Conservation (phyloP, 2,797 vertebrate genomes). For the Peromyscus melanophrys region DNA sequence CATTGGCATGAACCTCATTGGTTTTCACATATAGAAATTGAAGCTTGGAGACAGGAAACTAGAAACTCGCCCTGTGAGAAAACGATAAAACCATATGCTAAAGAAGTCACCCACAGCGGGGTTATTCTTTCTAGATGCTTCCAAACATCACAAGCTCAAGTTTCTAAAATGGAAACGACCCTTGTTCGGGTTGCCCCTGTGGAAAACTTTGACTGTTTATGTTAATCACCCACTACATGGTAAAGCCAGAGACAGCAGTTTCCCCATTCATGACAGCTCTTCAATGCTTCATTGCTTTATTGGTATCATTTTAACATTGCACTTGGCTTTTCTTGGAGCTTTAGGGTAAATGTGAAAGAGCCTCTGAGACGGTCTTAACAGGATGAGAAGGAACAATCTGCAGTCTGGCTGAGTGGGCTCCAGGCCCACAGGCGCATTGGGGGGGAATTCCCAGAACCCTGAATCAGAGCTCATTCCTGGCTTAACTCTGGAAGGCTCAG, state of each 20-base stretch:
- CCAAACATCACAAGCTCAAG: not conserved
- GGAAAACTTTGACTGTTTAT: not conserved
- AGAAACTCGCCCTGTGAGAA: not conserved
- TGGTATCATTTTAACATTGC: not conserved
- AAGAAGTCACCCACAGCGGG: not conserved
- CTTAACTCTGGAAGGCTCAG: not conserved
- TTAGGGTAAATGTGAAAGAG: not conserved
- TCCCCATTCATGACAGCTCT: not conserved
- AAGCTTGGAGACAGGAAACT: not conserved
- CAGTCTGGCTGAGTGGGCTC: not conserved
- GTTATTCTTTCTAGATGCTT: not conserved
- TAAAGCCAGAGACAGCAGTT: not conserved
- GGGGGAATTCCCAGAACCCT: not conserved
- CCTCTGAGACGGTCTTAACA: not conserved
- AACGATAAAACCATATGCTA: not conserved
- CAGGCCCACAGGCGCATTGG: too few species aligned
- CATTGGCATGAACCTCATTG: not conserved
- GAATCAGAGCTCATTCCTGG: not conserved
- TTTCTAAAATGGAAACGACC: not conserved
- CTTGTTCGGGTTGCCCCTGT: not conserved
- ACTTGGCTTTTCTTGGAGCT: not conserved
- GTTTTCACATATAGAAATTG: not conserved
- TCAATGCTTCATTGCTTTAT: not conserved
- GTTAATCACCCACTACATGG: too few species aligned
- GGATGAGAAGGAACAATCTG: accelerated